phyloP scores from a whole-genome alignment of 2,888 invertebrate genomes.

The Eurytoma adleriae region DNA sequence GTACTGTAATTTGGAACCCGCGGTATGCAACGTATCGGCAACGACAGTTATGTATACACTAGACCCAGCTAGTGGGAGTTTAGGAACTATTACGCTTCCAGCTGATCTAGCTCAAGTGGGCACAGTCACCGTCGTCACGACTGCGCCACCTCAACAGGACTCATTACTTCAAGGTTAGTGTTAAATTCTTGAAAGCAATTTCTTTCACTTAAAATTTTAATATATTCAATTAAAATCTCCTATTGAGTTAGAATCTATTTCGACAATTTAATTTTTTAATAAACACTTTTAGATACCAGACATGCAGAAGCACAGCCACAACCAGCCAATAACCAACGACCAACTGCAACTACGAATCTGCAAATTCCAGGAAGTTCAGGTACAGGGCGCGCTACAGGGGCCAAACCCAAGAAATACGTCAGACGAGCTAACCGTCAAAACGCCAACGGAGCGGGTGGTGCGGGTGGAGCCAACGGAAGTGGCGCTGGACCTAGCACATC shows the following conservation, averaged over 20 bases:
- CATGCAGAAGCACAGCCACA: slow-evolving; percentile 14
- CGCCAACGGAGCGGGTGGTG: slow-evolving; percentile 63
- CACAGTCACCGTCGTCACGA: slow-evolving; percentile 73
- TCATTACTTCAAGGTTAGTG: slow-evolving; percentile 63
- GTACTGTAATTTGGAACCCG: slow-evolving; percentile 83
- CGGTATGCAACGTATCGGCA: slow-evolving; percentile 72
- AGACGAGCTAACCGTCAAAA: slow-evolving; percentile 78
- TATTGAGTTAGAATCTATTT: no score
- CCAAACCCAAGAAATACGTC: slow-evolving; percentile 83
- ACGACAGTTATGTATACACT: slow-evolving; percentile 75
- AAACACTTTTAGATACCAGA: slow-evolving; percentile 31
- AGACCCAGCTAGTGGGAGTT: slow-evolving; percentile 72
- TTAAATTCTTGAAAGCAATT: no score
- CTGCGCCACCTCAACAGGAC: slow-evolving; percentile 63
- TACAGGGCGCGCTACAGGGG: slow-evolving; percentile 78
- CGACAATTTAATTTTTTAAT: no score
- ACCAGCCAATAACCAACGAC: slow-evolving; percentile 67
- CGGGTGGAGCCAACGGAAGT: slow-evolving; percentile 53
- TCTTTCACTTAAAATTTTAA: neutral
- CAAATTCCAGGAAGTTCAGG: slow-evolving; percentile 63
- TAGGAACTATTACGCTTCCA: slow-evolving; percentile 73
- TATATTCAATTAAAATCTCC: neutral
- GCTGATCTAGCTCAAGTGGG: slow-evolving; percentile 73
- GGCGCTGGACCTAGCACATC: slow-evolving; percentile 15
- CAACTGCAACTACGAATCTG: slow-evolving; percentile 78